A percentile compares a stretch with the other conserved stretches of the same genome.
phyloP scores from a whole-genome alignment of 2,113 vertebrate species.

The Mus musculus region GRCm39 chr13:24848501-24849000 shows the following conservation, averaged over 20 bases:
- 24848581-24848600: neutral
- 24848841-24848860: neutral
- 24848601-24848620: neutral
- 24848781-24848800: no score
- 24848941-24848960: neutral
- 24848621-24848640: neutral
- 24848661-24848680: neutral
- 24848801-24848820: neutral
- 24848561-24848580: neutral
- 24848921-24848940: neutral
- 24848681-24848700: neutral
- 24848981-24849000: neutral
- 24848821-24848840: neutral
- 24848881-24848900: no score
- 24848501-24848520: neutral
- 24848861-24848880: neutral
- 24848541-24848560: neutral
- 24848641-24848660: neutral
- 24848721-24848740: neutral
- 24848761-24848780: neutral
- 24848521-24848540: neutral
- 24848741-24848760: neutral
- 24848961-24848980: no score
- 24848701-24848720: neutral
- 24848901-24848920: neutral